These are phyloP conservation scores for Antheraea mylitta DNA, from an alignment of 1,140 invertebrate genomes.

Conservation along the genomic window DNA sequence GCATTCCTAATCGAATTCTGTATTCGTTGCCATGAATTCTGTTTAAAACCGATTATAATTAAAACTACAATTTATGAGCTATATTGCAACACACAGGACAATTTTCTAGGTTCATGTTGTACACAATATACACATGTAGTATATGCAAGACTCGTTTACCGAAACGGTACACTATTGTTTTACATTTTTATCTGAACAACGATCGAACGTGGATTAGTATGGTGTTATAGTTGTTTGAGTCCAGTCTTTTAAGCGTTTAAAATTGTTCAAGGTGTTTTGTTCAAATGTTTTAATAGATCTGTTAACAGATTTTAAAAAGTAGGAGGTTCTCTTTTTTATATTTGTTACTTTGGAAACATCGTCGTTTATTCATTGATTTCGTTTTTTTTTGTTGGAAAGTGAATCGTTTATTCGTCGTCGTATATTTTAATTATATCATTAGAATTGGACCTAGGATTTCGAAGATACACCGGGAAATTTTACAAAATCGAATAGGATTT, in stretches of 20 bases:
- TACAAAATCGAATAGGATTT: too few species aligned
- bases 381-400: too few species aligned
- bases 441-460: too few species aligned
- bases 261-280: background rate
- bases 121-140: constrained; percentile 5
- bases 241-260: background rate
- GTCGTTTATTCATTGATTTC: too few species aligned
- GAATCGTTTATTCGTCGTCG: too few species aligned
- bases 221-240: background rate
- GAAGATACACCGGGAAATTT: too few species aligned
- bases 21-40: background rate
- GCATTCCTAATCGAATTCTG: too few species aligned
- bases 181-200: constrained; percentile 48
- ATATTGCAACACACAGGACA: constrained; percentile 37
- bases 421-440: too few species aligned
- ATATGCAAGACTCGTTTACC: constrained; percentile 43
- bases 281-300: too few species aligned
- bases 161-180: constrained; percentile 59
- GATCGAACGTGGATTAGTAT: background rate
- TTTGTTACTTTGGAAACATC: too few species aligned
- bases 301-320: too few species aligned
- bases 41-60: background rate
- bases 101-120: constrained; percentile 30
- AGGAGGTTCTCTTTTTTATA: too few species aligned
- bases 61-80: constrained; percentile 29